Evolutionary conservation across 2,113 vertebrate species (phyloP).

Genomic region (Anarhynchus alexandrinus): DNA sequence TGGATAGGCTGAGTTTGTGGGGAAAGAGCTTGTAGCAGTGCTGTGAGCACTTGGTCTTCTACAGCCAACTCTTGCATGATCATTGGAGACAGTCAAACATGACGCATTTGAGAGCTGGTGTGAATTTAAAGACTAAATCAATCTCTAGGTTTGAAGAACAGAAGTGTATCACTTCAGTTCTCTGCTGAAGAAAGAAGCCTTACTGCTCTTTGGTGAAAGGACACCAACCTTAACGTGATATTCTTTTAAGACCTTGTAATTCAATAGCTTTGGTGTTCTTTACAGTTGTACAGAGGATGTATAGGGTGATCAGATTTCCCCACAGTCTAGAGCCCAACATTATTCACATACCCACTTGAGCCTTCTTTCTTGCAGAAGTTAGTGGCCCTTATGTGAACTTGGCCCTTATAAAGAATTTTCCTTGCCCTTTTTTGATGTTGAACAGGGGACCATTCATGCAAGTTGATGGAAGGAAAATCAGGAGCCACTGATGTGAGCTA

Average conservation of each 20-base stretch:
- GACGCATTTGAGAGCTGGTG: neutral
- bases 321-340: neutral
- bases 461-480: neutral
- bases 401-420: neutral
- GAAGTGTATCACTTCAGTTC: neutral
- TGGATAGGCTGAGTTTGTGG: neutral
- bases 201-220: neutral
- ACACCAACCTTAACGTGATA: neutral
- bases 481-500: neutral
- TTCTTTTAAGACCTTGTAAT: neutral
- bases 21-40: neutral
- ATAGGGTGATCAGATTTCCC: neutral
- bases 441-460: neutral
- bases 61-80: neutral
- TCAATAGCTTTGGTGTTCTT: neutral
- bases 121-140: neutral
- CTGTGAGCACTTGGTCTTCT: neutral
- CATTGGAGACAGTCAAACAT: neutral
- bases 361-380: neutral
- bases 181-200: neutral
- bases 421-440: neutral
- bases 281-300: neutral
- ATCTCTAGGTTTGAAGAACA: neutral
- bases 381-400: neutral
- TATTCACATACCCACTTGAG: neutral